Percentiles rank a stretch among this genome's conserved stretches.
phyloP scores from a whole-genome alignment of 1,140 invertebrate genomes.

The Euborellia annulipes region DNA sequence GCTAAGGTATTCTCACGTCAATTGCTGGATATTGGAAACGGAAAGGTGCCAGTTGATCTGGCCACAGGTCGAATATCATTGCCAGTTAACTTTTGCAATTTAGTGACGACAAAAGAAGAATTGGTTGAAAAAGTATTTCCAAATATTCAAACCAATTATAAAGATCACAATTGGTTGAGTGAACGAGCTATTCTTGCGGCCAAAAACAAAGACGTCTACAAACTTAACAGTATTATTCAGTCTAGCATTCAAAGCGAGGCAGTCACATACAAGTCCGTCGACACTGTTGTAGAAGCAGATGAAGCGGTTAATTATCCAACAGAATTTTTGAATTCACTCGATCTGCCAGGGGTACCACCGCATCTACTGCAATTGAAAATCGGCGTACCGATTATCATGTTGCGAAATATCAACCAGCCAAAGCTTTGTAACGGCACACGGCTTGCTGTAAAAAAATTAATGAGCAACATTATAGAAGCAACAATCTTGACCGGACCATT shows the following conservation, averaged over 20 bases:
- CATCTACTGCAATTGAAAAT: conserved; percentile 15
- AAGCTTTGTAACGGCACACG: conserved; percentile 30
- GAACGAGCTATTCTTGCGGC: conserved; percentile 21
- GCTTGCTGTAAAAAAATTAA: conserved; percentile 25
- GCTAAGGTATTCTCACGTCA: conserved; percentile 23
- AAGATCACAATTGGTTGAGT: conserved; percentile 21
- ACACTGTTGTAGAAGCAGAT: conserved; percentile 6
- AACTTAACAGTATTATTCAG: conserved; percentile 22
- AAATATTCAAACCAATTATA: conserved; percentile 20
- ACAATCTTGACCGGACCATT: conserved; percentile 26
- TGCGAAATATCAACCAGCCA: conserved; percentile 27
- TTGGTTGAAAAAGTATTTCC: conserved; percentile 23
- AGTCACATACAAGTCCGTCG: conserved; percentile 8
- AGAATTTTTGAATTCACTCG: conserved; percentile 10
- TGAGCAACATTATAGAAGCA: conserved; percentile 28
- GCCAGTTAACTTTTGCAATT: conserved; percentile 21
- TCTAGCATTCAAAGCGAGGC: conserved; percentile 17
- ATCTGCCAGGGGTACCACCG: conserved; percentile 17
- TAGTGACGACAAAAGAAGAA: conserved; percentile 19
- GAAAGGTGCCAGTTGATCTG: conserved; percentile 23
- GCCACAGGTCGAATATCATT: conserved; percentile 24
- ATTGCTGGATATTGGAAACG: conserved; percentile 26
- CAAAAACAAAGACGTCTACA: conserved; percentile 20
- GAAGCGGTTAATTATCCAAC: conserved; percentile 4
- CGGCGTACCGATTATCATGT: conserved; percentile 1